Evolutionary conservation across 2,797 vertebrate genomes (phyloP).

Genomic region (Lutjanus argentimaculatus): DNA sequence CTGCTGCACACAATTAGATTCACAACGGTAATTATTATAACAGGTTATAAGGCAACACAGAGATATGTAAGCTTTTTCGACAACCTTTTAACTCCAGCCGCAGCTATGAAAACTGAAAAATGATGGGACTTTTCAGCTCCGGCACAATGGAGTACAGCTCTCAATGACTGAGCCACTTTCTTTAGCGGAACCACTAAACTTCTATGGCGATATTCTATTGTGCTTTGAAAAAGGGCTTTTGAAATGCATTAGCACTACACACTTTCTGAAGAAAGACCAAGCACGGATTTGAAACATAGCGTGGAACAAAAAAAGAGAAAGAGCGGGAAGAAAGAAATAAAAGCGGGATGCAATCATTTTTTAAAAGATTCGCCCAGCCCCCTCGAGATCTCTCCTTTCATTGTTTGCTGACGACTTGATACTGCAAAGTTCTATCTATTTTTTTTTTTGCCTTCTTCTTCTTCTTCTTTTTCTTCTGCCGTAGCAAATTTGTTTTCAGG

Average conservation of each 20-base stretch:
- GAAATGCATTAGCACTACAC: constrained; percentile 87
- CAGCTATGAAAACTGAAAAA: constrained; percentile 68
- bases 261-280: constrained; percentile 85
- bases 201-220: constrained; percentile 83
- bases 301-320: constrained; percentile 62
- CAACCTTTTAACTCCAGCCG: constrained; percentile 71
- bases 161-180: constrained; percentile 81
- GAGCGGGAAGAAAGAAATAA: constrained; percentile 55
- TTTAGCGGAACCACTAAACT: constrained; percentile 83
- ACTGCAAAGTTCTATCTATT: constrained; percentile 82
- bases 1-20: constrained; percentile 55
- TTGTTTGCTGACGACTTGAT: constrained; percentile 87
- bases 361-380: constrained; percentile 71
- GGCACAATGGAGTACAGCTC: constrained; percentile 75
- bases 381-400: constrained; percentile 75
- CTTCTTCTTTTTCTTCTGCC: constrained; percentile 73
- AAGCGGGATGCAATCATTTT: constrained; percentile 78
- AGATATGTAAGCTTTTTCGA: constrained; percentile 70
- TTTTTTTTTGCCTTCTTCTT: constrained; percentile 49
- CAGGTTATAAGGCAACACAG: constrained; percentile 52
- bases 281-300: constrained; percentile 85
- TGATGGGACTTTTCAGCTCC: constrained; percentile 64
- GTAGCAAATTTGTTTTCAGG: constrained; percentile 88
- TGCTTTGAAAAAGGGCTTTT: constrained; percentile 85
- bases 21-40: constrained; percentile 71